Evolutionary conservation across 1,140 invertebrate species (phyloP).

Genomic region (Pseudomyrmex dendroicus): DNA sequence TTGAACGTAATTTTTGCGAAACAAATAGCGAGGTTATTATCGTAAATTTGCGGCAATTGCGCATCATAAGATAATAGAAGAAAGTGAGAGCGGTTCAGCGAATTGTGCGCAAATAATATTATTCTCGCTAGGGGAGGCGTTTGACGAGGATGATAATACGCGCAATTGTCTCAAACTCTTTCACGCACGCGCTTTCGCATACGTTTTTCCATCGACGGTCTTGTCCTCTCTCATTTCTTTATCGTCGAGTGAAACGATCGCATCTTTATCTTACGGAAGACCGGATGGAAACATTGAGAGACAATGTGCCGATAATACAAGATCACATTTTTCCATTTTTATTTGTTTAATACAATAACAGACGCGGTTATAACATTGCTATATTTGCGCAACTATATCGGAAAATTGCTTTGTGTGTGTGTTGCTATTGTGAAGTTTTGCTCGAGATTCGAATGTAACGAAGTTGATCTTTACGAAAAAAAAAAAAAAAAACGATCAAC

Average conservation of each 20-base stretch:
- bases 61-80: background rate
- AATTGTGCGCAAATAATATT: constrained; percentile 28
- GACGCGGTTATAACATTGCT: background rate
- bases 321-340: background rate
- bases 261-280: background rate
- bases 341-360: background rate
- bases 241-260: background rate
- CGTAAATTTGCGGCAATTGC: background rate
- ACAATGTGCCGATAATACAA: background rate
- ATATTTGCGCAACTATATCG: background rate
- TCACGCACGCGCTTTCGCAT: background rate
- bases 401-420: background rate
- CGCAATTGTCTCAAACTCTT: background rate
- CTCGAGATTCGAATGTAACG: background rate
- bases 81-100: background rate
- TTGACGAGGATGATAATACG: background rate
- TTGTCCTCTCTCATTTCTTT: background rate
- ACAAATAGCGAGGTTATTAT: background rate
- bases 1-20: constrained; percentile 13
- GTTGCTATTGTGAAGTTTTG: background rate
- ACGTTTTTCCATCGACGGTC: background rate
- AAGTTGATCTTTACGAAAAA: background rate
- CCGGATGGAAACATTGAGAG: background rate
- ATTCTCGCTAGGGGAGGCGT: background rate
- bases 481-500: background rate